Conservation (phyloP, 2,113 vertebrate species). For the Bubalus kerabau region DNA sequence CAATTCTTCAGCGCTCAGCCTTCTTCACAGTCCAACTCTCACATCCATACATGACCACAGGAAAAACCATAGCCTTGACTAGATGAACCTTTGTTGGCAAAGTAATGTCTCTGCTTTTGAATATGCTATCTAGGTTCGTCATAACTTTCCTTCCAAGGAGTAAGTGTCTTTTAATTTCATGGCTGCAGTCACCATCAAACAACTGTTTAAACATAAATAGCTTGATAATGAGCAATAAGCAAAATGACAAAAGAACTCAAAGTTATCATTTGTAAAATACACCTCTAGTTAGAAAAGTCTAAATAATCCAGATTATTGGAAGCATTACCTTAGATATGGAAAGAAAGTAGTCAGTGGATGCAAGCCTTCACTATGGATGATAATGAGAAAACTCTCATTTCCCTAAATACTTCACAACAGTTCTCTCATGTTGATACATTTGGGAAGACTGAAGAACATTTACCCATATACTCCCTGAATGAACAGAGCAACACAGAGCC, state of each 20-base stretch:
- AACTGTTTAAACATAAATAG: slow-evolving; percentile 6
- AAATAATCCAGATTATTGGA: background rate
- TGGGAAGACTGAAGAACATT: background rate
- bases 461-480: background rate
- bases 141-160: too few relatives aligned
- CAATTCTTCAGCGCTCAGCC: too few relatives aligned
- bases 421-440: background rate
- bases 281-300: background rate
- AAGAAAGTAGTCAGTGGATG: background rate
- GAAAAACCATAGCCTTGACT: too few relatives aligned
- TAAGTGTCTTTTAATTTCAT: too few relatives aligned
- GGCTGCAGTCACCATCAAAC: background rate
- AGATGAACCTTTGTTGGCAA: too few relatives aligned
- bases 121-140: too few relatives aligned
- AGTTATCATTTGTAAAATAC: background rate
- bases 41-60: too few relatives aligned
- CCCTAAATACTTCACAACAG: background rate
- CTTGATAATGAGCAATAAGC: background rate
- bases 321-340: background rate
- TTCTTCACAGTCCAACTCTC: too few relatives aligned
- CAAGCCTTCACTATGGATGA: background rate
- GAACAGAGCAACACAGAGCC: background rate
- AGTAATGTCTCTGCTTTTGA: too few relatives aligned
- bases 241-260: background rate
- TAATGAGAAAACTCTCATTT: background rate